These are phyloP conservation scores for Condylura cristata DNA, from an alignment of 2,113 vertebrate species.

Conservation along the genomic window DNA sequence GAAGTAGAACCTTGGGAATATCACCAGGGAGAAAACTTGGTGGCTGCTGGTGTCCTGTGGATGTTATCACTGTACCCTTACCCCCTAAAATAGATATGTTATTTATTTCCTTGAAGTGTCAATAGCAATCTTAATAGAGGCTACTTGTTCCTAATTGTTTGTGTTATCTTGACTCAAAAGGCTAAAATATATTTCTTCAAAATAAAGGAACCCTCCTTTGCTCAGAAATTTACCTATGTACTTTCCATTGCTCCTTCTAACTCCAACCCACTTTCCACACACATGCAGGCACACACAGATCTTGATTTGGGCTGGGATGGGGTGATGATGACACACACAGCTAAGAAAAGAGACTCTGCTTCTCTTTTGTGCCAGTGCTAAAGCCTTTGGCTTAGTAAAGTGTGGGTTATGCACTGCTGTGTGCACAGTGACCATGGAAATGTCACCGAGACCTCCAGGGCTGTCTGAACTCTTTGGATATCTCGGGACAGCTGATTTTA, in stretches of 20 bases:
- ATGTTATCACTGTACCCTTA: constrained; percentile 50
- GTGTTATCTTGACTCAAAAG: constrained; percentile 19
- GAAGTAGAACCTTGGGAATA: constrained; percentile 37
- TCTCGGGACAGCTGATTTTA: not conserved
- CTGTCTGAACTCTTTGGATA: not conserved
- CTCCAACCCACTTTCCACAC: not conserved
- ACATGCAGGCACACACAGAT: not conserved
- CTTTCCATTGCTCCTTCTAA: not conserved
- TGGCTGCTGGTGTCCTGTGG: constrained; percentile 41
- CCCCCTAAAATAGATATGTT: constrained; percentile 44
- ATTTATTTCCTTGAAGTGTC: constrained; percentile 72
- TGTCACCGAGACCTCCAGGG: not conserved
- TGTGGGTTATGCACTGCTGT: not conserved
- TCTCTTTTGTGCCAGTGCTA: not conserved
- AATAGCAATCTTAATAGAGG: constrained; percentile 39
- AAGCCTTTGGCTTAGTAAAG: not conserved
- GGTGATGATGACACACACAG: not conserved
- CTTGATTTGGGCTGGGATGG: not conserved
- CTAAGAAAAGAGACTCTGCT: not conserved
- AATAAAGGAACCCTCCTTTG: constrained; percentile 20
- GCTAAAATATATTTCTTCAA: not conserved
- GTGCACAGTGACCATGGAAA: not conserved
- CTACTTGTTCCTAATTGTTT: constrained; percentile 49
- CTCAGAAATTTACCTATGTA: not conserved
- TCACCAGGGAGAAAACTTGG: constrained; percentile 4